Conservation (phyloP, 2,797 vertebrate genomes). For the Gymnoscopelus microlampas region DNA sequence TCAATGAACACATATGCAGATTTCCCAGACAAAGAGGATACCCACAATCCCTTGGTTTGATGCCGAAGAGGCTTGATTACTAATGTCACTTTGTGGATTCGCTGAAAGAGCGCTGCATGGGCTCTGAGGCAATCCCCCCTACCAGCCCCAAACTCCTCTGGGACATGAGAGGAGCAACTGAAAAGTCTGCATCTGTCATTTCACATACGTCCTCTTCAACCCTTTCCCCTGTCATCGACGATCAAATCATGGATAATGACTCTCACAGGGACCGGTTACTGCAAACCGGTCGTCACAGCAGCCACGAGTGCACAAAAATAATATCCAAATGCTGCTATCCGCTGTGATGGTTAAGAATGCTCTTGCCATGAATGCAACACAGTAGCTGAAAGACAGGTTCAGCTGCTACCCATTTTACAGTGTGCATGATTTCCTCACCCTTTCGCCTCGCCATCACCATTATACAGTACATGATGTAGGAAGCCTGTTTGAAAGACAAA, state of each 20-base stretch:
- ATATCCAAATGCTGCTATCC: constrained; percentile 43
- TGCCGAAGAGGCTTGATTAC: constrained; percentile 69
- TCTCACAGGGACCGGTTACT: constrained; percentile 68
- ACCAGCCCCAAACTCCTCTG: background rate
- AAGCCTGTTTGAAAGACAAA: constrained; percentile 28
- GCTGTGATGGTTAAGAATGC: constrained; percentile 45
- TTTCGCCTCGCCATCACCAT: constrained; percentile 39
- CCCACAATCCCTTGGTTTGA: constrained; percentile 64
- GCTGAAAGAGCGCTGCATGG: constrained; percentile 22
- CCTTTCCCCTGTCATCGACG: constrained; percentile 58
- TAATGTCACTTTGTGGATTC: constrained; percentile 61
- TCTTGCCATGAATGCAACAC: background rate
- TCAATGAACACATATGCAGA: constrained; percentile 63
- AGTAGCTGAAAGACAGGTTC: constrained; percentile 33
- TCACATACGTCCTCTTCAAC: constrained; percentile 59
- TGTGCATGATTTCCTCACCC: constrained; percentile 42
- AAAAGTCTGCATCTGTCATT: constrained; percentile 68
- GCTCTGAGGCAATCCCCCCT: constrained; percentile 46
- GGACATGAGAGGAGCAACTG: constrained; percentile 60
- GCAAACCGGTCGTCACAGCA: constrained; percentile 65
- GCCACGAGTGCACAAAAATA: constrained; percentile 47
- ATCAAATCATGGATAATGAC: constrained; percentile 72
- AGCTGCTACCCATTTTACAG: constrained; percentile 29
- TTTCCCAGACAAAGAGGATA: constrained; percentile 58
- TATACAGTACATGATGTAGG: constrained; percentile 42